phyloP scores from a whole-genome alignment of 2,888 invertebrate genomes.

The Eupithecia tripunctaria region DNA sequence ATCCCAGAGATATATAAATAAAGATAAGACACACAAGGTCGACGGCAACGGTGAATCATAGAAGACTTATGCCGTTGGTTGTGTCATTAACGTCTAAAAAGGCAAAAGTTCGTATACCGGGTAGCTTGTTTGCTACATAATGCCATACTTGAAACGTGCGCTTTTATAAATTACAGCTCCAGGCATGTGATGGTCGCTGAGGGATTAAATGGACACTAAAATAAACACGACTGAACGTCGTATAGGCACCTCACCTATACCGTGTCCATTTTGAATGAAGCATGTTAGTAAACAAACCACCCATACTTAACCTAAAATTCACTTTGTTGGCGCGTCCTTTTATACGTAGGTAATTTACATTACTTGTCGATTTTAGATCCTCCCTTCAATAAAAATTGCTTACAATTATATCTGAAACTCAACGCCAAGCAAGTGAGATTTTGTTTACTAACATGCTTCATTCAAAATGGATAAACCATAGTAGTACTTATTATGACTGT shows the following conservation, averaged over 20 bases:
- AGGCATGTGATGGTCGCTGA: constrained; percentile 35
- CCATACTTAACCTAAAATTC: too few relatives aligned
- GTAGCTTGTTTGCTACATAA: constrained; percentile 33
- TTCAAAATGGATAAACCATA: too few relatives aligned
- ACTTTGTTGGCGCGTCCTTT: too few relatives aligned
- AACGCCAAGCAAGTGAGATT: too few relatives aligned
- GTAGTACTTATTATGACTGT: constrained; percentile 66
- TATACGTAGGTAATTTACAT: too few relatives aligned
- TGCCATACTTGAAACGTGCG: constrained; percentile 28
- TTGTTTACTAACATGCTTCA: too few relatives aligned
- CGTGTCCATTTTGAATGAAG: too few relatives aligned
- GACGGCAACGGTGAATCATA: constrained; percentile 39
- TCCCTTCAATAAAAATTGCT: too few relatives aligned
- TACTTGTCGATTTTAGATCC: too few relatives aligned
- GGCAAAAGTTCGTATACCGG: constrained; percentile 36
- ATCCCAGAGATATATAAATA: constrained; percentile 14
- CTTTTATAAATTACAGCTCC: constrained; percentile 36
- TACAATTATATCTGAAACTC: too few relatives aligned
- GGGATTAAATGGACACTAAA: constrained; percentile 27
- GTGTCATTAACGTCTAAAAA: constrained; percentile 37
- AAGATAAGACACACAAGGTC: constrained; percentile 23
- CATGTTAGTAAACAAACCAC: too few relatives aligned
- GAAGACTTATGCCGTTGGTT: constrained; percentile 28
- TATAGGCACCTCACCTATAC: constrained; percentile 14
- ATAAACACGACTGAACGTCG: constrained; percentile 33